phyloP scores from a whole-genome alignment of 2,888 invertebrate species.

The Metellina segmentata region DNA sequence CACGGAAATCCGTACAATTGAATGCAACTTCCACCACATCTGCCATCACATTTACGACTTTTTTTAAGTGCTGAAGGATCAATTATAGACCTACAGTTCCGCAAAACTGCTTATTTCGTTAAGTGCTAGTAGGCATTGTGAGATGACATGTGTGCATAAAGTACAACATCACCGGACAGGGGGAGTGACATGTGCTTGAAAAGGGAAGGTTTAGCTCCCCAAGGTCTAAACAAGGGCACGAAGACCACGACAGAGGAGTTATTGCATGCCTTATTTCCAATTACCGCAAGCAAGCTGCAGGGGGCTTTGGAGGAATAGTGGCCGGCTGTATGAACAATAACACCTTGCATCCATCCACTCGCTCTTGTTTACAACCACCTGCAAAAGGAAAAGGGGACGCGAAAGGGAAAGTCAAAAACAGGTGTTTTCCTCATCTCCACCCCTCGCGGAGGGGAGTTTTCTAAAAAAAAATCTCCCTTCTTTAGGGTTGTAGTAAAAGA shows the following conservation, averaged over 20 bases:
- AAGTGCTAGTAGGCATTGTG: no score
- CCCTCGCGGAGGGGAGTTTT: not conserved
- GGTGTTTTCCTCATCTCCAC: slow-evolving; percentile 17
- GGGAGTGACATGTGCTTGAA: no score
- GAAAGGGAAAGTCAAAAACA: slow-evolving; percentile 49
- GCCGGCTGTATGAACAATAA: not conserved
- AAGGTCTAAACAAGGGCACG: not conserved
- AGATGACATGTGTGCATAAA: no score
- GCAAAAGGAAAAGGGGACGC: not conserved
- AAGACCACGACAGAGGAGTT: no score
- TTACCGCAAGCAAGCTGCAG: not conserved
- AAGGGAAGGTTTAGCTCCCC: no score
- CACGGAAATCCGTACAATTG: no score
- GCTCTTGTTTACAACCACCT: not conserved
- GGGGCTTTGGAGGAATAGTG: not conserved
- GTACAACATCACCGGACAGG: no score
- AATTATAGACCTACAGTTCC: no score
- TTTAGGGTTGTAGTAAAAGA: not conserved
- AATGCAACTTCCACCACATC: no score
- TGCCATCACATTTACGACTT: no score
- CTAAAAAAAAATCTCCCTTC: not conserved
- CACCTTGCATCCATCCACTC: not conserved
- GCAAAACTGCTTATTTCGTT: no score
- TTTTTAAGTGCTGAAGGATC: no score
- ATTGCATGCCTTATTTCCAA: not conserved